Evolutionary conservation across 2,113 vertebrate species (phyloP), one percentile per base, ranked within the genome.

Genomic region (Eudyptes chrysolophus): DNA sequence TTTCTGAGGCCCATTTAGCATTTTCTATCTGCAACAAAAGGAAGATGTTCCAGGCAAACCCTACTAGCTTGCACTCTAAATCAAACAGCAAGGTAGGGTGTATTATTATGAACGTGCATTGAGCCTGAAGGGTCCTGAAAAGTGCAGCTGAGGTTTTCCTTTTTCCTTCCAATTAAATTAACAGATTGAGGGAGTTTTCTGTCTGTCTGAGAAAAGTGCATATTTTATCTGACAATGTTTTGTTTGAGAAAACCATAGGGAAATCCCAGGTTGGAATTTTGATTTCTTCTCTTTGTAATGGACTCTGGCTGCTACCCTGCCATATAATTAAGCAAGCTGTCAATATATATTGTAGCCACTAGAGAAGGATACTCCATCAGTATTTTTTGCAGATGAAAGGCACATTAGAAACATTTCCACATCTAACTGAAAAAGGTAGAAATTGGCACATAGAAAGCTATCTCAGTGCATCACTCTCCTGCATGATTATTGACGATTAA

Each of bases 111-210:
- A 89, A 34, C 52, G 60, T 16, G 0, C 12, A 81, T 40, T 62
- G 72, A 94, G 52, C 40, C 61, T 72, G 49, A 85, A 88, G 44
- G 64, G 29, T 79, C 84, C 38, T 82, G 69, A 94, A 96, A 97
- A 90, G 19, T 64, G 24, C 22, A 82, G 38, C 29, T 68, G 38
- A 49, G 64, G 19, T 68, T 92, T 95, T 85, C 32, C 22, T 74
- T 90, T 80, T 68, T 76, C 65, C 57, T 96, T 93, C 58, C 81
- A 92, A 94, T 93, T 97, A 97, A 85, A 90, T 89, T 80, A 89
- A 70, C 65, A 80, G 61, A 88, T 25, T 40, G 42, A 93, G 42
- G 22, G 36, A 22, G 8, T 24, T 90, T 92, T 87, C 66, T 82
- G 9, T 71, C 79, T 96, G 7, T 88, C 72, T 87, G 51, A 70